Evolutionary conservation across 2,797 vertebrate genomes (phyloP), one percentile per base, ranked within the genome.

Genomic region (Siniperca scherzeri): DNA sequence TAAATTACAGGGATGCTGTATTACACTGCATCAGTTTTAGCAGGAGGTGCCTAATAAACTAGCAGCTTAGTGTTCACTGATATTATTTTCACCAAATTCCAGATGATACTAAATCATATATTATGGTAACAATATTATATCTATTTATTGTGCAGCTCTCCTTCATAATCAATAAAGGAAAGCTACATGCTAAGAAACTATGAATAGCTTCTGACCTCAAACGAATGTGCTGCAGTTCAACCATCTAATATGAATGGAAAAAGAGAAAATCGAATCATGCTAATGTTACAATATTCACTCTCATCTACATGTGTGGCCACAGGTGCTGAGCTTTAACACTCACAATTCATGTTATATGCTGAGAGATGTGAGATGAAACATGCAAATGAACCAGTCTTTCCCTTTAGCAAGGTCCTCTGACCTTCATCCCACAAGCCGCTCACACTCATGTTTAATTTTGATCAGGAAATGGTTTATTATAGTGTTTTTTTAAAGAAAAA

Each of bases 381-480:
- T 94, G 89, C 77, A 91, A 89, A 94, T 88, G 73, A 78, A 52
- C 7, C 57, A 3, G 71, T 62, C 30, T 68, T 86, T 84, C 80
- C 88, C 87, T 78, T 78, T 36, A 89, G 86, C 85, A 65, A 86
- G 77, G 78, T 88, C 79, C 60, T 62, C 68, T 88, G 87, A 93
- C 92, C 92, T 90, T 87, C 84, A 81, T 85, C 77, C 71, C 33
- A 60, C 74, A 80, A 87, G 73, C 75, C 50, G 11, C 83, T 83
- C 69, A 17, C 70, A 67, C 66, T 77, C 50, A 7, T 30, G 36
- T n/a, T 67, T 87, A 44, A 81, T 86, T 80, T 84, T 85, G 70
- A 91, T 87, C 82, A 61, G 79, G 67, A 89, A 88, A 80, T 57
- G 61, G 36, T 88, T 89, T 73, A 73, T 86, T 75, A 87, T 74